Base-by-base conservation (phyloP, 2,113 vertebrate species). In the Chlorocebus sabaeus region DNA sequence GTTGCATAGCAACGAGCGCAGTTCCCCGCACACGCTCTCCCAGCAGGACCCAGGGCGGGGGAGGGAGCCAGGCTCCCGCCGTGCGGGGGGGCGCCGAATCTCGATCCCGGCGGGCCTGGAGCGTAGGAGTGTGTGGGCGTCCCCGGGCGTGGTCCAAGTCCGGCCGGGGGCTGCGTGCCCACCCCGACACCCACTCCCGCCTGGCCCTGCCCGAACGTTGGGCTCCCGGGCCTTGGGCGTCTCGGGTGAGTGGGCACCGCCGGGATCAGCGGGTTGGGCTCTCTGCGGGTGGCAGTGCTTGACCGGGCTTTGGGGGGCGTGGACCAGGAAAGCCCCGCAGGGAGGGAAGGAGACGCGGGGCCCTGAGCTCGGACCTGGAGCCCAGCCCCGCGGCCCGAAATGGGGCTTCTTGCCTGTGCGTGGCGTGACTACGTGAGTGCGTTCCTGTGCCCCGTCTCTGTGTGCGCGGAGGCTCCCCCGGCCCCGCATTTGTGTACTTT, bases 371-470 rank as follows among this genome's bases (percentile, higher is more conserved):
- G 23, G 67, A 64, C 40, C 57, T 20, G 61, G 83, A 86, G n/a
- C 40, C 43, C 82, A 97, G 98, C 98, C 97, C 97, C 96, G 35
- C 90, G 97, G 98, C 97, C 97, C 97, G 95, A 96, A 95, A 89
- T 93, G 87, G 97, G 98, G 88, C 96, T 72, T 96, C 79, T 83
- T 98, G 98, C 92, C 93, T 98, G 96, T 96, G 95, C 90, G 76
- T 97, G 96, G 67, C 68, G 82, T 98, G 97, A 97, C 97, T 98
- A 98, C 96, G 96, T 98, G 97, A 98, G 98, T 96, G 90, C 97
- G 97, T 98, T 96, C 98, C 90, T 92, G 98, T 87, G 96, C 96
- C 70, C 96, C 61, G 78, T 97, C 95, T 96, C 45, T 95, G 89
- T 98, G 98, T 97, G 70, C 48, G 92, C 45, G 68, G 83, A 91